Conservation (phyloP, 2,888 invertebrate genomes). For the Eupeodes luniger region DNA sequence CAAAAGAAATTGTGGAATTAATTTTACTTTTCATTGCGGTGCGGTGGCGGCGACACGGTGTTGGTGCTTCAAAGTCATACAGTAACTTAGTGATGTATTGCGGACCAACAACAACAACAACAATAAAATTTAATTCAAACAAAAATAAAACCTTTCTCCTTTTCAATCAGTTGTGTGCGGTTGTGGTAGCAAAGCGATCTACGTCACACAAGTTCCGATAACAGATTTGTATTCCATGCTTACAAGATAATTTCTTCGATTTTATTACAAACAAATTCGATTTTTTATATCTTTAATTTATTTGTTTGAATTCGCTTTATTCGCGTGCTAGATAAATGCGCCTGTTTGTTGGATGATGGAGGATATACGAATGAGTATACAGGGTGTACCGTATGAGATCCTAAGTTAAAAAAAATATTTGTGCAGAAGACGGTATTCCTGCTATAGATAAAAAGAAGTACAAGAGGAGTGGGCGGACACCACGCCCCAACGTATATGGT, state of each 20-base stretch:
- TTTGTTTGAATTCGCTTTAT: slow-evolving; percentile 33
- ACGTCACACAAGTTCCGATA: slow-evolving; percentile 47
- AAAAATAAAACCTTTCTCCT: slow-evolving; percentile 23
- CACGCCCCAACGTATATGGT: too few relatives aligned
- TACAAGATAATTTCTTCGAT: slow-evolving; percentile 54
- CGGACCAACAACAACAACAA: background rate
- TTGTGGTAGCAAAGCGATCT: slow-evolving; percentile 1
- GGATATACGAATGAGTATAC: too few relatives aligned
- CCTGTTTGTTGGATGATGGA: slow-evolving; percentile 9
- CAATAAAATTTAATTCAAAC: background rate
- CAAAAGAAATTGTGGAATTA: slow-evolving; percentile 8
- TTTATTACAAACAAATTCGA: slow-evolving; percentile 53
- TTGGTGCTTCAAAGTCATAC: background rate
- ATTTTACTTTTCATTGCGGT: slow-evolving; percentile 43
- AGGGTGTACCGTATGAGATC: too few relatives aligned
- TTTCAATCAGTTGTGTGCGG: background rate
- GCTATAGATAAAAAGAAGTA: too few relatives aligned
- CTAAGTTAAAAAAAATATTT: too few relatives aligned
- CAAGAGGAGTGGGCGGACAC: too few relatives aligned
- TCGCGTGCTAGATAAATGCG: slow-evolving; percentile 40
- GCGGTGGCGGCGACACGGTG: too few relatives aligned
- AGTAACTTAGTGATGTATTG: background rate
- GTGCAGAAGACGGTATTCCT: too few relatives aligned
- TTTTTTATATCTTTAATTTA: slow-evolving; percentile 38
- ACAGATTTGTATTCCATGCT: slow-evolving; percentile 64